phyloP scores from a whole-genome alignment of 2,797 vertebrate species.

The Nannoperca obscura region DNA sequence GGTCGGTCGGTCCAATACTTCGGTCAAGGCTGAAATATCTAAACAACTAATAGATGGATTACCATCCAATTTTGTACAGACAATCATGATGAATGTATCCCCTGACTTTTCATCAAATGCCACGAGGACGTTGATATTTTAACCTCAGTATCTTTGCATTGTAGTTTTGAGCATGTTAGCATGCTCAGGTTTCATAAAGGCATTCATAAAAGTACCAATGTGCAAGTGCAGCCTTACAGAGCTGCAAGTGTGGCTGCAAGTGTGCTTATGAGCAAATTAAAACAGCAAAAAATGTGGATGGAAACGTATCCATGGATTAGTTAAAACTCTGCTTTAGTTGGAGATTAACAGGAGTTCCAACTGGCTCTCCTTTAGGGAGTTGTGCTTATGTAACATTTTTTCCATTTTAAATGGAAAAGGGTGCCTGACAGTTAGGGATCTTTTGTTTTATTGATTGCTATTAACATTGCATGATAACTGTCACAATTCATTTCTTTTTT shows the following conservation, averaged over 20 bases:
- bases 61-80: neutral
- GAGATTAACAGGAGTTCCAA: neutral
- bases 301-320: neutral
- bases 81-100: neutral
- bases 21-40: neutral
- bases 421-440: neutral
- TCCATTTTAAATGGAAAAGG: neutral
- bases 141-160: neutral
- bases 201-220: neutral
- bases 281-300: neutral
- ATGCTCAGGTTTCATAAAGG: too few species aligned
- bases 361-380: neutral
- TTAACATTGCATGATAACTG: constrained; percentile 20
- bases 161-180: neutral
- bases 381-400: neutral
- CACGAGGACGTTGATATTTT: neutral
- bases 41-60: neutral
- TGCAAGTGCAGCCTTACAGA: neutral
- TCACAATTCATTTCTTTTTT: constrained; percentile 4
- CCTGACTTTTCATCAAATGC: neutral
- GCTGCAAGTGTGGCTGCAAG: neutral
- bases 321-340: neutral
- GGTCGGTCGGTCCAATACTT: neutral
- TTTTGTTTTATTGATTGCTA: constrained; percentile 5
- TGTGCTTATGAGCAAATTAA: neutral